A percentile compares a stretch with the other conserved stretches of the same genome.
Conservation (phyloP, 1,140 invertebrate genomes). For the Thalassaphorura encarpata region DNA sequence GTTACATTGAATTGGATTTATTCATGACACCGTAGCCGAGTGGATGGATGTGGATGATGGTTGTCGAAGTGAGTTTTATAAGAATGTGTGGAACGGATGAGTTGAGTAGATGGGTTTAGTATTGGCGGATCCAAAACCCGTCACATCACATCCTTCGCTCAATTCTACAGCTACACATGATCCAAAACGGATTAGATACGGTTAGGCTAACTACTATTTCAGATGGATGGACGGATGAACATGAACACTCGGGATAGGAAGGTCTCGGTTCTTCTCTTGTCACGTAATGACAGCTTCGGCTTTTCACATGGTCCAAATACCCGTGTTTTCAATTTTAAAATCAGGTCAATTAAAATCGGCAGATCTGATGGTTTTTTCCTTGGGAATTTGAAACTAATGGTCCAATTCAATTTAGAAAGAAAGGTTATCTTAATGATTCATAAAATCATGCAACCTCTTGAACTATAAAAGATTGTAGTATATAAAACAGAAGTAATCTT, state of each 20-base stretch:
- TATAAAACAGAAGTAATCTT: too few relatives aligned
- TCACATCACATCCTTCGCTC: conserved; percentile 15
- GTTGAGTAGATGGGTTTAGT: too few relatives aligned
- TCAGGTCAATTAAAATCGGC: too few relatives aligned
- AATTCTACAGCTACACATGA: conserved; percentile 11
- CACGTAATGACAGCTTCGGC: background rate
- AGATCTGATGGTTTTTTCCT: background rate
- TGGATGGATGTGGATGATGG: conserved; percentile 6
- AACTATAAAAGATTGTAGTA: too few relatives aligned
- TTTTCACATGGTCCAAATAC: background rate
- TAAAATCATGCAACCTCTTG: too few relatives aligned
- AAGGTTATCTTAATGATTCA: too few relatives aligned
- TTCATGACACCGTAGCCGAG: background rate
- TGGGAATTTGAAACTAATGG: background rate
- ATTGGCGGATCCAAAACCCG: too few relatives aligned
- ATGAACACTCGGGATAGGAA: too few relatives aligned
- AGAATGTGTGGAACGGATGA: too few relatives aligned
- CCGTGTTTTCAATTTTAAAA: background rate
- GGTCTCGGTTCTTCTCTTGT: background rate
- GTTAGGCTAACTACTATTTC: conserved; percentile 23
- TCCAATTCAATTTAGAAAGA: too few relatives aligned
- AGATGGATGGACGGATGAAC: background rate
- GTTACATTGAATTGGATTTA: background rate
- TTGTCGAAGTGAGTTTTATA: conserved; percentile 21
- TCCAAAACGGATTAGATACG: conserved; percentile 30